These are phyloP conservation scores for Colistium nudipinnis DNA, from an alignment of 2,113 vertebrate genomes.

Conservation along the genomic window DNA sequence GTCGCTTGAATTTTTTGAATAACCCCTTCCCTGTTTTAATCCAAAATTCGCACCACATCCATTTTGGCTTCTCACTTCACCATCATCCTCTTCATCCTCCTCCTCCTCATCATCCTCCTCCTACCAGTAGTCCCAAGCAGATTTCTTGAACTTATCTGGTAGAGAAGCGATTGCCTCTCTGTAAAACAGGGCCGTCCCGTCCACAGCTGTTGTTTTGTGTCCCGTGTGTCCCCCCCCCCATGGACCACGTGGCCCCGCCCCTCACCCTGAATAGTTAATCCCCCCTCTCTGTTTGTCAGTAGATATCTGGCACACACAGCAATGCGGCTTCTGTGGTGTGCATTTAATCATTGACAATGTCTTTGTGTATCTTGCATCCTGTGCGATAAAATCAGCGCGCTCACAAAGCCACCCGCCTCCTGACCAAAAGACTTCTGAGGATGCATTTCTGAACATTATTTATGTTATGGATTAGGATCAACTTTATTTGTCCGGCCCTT, in stretches of 20 bases:
- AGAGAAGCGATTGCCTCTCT: too few species aligned
- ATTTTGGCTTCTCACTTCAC: too few species aligned
- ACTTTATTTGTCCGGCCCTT: too few species aligned
- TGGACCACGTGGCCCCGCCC: constrained; percentile 29
- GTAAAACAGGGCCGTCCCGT: constrained; percentile 58
- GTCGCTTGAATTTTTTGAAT: too few species aligned
- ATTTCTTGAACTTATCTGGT: too few species aligned
- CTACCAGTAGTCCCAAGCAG: too few species aligned
- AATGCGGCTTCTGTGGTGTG: constrained; percentile 54
- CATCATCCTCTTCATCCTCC: too few species aligned
- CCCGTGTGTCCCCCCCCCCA: neutral
- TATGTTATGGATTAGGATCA: too few species aligned
- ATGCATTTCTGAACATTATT: too few species aligned
- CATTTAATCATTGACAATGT: constrained; percentile 72
- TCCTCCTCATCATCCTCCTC: too few species aligned
- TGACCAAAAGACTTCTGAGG: neutral
- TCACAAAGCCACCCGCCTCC: constrained; percentile 46
- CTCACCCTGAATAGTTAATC: constrained; percentile 59
- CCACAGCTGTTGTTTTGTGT: constrained; percentile 74
- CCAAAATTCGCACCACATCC: too few species aligned
- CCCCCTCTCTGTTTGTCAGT: constrained; percentile 59
- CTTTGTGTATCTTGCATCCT: constrained; percentile 68
- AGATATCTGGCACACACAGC: constrained; percentile 61
- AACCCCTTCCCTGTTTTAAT: too few species aligned
- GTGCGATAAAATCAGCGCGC: constrained; percentile 57